Base-by-base conservation (phyloP, 1,140 invertebrate genomes). In the Aphidius gifuensis region DNA sequence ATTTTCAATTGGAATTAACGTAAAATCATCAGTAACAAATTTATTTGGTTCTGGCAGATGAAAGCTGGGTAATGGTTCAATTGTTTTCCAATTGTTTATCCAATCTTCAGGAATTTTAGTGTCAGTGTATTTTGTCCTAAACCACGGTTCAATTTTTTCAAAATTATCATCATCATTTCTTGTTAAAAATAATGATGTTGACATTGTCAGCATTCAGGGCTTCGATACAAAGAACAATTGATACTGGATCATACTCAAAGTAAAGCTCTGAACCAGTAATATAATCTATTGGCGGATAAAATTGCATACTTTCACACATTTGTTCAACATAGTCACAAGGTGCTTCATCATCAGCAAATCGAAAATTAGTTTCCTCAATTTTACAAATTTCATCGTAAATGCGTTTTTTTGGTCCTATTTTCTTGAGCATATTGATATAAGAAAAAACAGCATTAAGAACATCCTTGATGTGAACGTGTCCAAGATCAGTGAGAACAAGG, bases 11-110 rank as follows among this genome's bases (percentile, higher is more conserved):
- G 79, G 61, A 47, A 91, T 80, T 21, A 96, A 71, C 5, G 85
- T 83, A 72, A 96, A 96, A 74, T 96, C 86, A 2, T 85, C 86
- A 0, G 93, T 88, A 61, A 98, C 88, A 78, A 90, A 98, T 42
- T 85, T 82, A 81, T 97, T 98, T 6, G 88, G 85, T 16, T 87
- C 83, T 1, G 93, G 93, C 9, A 96, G 76, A 64, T 83, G 80
- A 68, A 91, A 86, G 32, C 87, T 83, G 0, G 77, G 60, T 5
- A 83, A 80, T 0, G 84, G 81, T 57, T 82, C 71, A 1, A 85
- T 83, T 7, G 76, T 76, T 44, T 83, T 71, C 88, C 89, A 91
- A 1, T 79, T 69, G 3, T 84, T 56, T 2, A 85, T 68, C 85
- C 85, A 87, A 9, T 83, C 75, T 2, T 70, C 9, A 0, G 87